Percentiles rank a stretch among this genome's conserved stretches.
phyloP scores from a whole-genome alignment of 2,113 vertebrate genomes.

The Noturus placidus region DNA sequence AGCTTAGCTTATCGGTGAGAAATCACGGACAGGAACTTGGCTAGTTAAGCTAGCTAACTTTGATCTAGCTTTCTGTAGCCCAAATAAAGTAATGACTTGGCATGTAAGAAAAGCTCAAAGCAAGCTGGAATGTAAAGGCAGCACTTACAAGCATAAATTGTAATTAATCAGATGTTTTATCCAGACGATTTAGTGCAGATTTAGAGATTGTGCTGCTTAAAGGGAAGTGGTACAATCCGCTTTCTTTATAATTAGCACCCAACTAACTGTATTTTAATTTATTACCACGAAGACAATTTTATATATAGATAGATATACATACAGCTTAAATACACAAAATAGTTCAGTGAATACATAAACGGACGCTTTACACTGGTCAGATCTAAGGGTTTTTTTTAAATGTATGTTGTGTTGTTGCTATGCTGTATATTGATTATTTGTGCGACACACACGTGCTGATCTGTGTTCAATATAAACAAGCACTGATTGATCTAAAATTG shows the following conservation, averaged over 20 bases:
- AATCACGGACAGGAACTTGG: slow-evolving; percentile 33
- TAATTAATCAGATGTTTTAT: too few relatives aligned
- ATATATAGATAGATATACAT: background rate
- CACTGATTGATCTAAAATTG: background rate
- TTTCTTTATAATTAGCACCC: background rate
- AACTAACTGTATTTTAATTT: background rate
- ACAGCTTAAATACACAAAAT: too few relatives aligned
- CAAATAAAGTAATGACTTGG: background rate
- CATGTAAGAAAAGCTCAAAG: background rate
- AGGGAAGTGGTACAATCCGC: background rate
- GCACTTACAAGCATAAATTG: too few relatives aligned
- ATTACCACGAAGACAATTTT: background rate
- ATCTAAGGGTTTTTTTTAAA: background rate
- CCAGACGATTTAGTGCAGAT: background rate
- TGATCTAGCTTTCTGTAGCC: slow-evolving; percentile 1
- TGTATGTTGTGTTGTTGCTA: background rate
- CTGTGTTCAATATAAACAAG: background rate
- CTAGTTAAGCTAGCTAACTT: slow-evolving; percentile 31
- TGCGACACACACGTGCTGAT: background rate
- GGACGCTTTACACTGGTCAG: background rate
- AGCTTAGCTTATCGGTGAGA: background rate
- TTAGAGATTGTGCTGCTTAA: background rate
- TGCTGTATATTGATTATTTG: background rate
- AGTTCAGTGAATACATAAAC: background rate
- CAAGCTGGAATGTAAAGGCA: background rate